Evolutionary conservation across 2,797 vertebrate species (phyloP), one percentile per base, ranked within the genome.

Genomic region (Loris lydekkerianus): DNA sequence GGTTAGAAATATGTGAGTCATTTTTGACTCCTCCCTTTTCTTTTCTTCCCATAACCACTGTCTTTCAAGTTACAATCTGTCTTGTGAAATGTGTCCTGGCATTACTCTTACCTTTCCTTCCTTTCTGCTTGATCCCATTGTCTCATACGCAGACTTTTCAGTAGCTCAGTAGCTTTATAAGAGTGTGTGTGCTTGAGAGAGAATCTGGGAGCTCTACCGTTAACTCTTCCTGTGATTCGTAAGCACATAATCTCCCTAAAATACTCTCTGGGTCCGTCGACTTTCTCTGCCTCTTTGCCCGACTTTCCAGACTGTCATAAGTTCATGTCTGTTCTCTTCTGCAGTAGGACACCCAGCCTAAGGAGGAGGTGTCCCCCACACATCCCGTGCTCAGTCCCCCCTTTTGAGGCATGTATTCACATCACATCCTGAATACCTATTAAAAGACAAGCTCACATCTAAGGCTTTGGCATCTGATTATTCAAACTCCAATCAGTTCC

Each of bases 1-100:
- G 81, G 29, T 78, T 58, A 82, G 93, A 96, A 85, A 75, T 2
- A 13, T 58, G 67, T 93, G 86, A 97, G 49, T 97, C 97, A 96
- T 76, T 65, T 56, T 10, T 17, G 72, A 89, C 80, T 92, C 73
- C 96, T 85, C 56, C 77, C 89, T 85, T 90, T 92, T 46, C 29
- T 67, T 95, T 69, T 65, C 56, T 63, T 96, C 60, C 75, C 67
- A 20, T 75, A 37, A n/a, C 60, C 65, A 70, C 1, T 34, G 37
- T 43, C 58, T 75, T 89, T 37, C 61, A 86, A 49, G 78, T 75
- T 69, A 94, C 75, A 86, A 29, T 87, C 31, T 20, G 4, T 60
- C 46, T 94, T 95, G 76, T n/a, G 93, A 96, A 94, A 95, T 84
- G 61, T 11, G 4, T 67, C 75, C 76, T 75, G 10, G 61, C 89